Base-by-base conservation (phyloP, 2,797 vertebrate genomes). In the Pyrocephalus nanus region DNA sequence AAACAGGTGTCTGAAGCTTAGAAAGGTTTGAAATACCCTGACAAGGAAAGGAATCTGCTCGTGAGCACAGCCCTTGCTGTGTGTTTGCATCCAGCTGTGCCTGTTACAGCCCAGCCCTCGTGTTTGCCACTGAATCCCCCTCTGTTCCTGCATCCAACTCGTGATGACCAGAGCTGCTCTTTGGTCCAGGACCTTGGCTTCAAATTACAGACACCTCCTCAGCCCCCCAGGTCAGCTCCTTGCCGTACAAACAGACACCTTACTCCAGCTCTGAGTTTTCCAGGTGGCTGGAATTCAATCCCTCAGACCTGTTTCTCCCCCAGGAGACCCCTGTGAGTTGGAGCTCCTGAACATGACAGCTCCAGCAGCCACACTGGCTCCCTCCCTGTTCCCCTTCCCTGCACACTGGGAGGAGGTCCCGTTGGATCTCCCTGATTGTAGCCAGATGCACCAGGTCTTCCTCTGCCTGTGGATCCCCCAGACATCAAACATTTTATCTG, bases 41-140 rank as follows among this genome's bases (percentile, higher is more conserved):
- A 7, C 18, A 30, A 72, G 66, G 22, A 32, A 54, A 80, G 54
- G 48, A 54, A 50, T 17, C 57, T 54, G 43, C 47, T 29, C 1
- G 4, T 9, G 58, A 90, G 78, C 50, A 75, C 62, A 70, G 32
- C n/a, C 38, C 60, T 30, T 57, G 50, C 0, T 38, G 29, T 27
- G 65, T 47, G 81, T 6, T 34, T 69, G 60, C 51, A 53, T 21
- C 64, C 55, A 81, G 45, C 71, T 51, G 66, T 10, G 81, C 11
- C 66, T 47, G 55, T 58, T 1, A 13, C 45, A 30, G 26, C 62
- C 42, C 14, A 8, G 4, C 19, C 34, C 15, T 32, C 0, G 0
- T 6, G 36, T 34, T 34, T 83, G 65, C 34, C 69, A n/a, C 40
- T 10, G 12, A 11, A 32, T 12, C 8, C 9, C 27, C 11, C 20